Percentiles rank a stretch among this genome's conserved stretches.
Conservation (phyloP, 2,888 invertebrate genomes). For the Drosophila testacea region DNA sequence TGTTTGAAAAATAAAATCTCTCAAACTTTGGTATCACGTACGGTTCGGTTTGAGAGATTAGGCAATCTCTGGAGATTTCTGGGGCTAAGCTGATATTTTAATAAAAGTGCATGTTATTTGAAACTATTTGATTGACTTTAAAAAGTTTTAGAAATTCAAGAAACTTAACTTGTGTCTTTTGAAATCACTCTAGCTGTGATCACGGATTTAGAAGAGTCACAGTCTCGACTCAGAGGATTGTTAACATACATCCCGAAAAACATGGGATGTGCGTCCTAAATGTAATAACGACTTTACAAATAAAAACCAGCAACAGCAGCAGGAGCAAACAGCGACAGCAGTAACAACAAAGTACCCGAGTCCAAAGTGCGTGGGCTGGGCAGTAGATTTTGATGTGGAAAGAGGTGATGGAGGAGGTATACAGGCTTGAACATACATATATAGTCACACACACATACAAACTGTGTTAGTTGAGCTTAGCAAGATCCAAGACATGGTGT, state of each 20-base stretch:
- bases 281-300: slow-evolving; percentile 77
- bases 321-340: slow-evolving; percentile 6
- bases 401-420: slow-evolving; percentile 13
- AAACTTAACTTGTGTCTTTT: neutral
- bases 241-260: slow-evolving; percentile 48
- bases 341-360: slow-evolving; percentile 38
- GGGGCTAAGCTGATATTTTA: no score
- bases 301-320: slow-evolving; percentile 57
- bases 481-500: slow-evolving; percentile 37
- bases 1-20: no score
- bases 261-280: slow-evolving; percentile 67
- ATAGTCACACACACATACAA: slow-evolving; percentile 3
- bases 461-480: slow-evolving; percentile 45
- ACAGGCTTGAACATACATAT: slow-evolving; percentile 24
- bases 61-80: no score
- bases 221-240: slow-evolving; percentile 37
- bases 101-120: no score
- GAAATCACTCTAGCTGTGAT: slow-evolving; percentile 10
- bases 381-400: slow-evolving; percentile 21
- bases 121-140: no score
- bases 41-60: no score
- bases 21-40: no score
- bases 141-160: neutral
- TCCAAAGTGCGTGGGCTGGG: slow-evolving; percentile 63
- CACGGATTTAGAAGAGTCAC: slow-evolving; percentile 30